phyloP scores from a whole-genome alignment of 2,113 vertebrate species.

The Agapornis roseicollis region DNA sequence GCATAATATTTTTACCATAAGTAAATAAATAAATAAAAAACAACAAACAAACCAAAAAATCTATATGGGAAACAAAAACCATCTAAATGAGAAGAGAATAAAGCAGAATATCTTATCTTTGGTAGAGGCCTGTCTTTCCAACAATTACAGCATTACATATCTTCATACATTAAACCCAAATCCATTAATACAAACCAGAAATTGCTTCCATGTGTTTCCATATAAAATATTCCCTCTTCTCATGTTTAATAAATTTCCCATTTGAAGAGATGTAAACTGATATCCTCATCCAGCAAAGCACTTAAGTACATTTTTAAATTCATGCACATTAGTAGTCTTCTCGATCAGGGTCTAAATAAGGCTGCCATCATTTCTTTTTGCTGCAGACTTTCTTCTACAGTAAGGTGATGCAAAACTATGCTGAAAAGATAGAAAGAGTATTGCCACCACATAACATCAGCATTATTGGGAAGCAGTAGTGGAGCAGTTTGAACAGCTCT shows the following conservation, averaged over 20 bases:
- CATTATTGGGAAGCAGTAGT: not conserved
- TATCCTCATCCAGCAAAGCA: not conserved
- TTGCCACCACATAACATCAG: not conserved
- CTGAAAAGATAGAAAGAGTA: not conserved
- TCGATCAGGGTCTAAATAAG: not conserved
- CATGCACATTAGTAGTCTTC: not conserved
- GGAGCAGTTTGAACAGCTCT: not conserved
- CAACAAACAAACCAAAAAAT: too few relatives aligned
- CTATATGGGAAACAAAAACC: not conserved
- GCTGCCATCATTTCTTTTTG: not conserved
- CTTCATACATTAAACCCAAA: not conserved
- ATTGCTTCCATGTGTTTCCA: slow-evolving; percentile 8
- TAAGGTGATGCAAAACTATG: not conserved
- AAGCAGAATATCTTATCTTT: not conserved
- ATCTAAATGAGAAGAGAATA: not conserved
- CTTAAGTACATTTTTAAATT: not conserved
- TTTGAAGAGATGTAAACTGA: not conserved
- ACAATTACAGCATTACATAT: not conserved
- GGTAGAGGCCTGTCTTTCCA: not conserved
- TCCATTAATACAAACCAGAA: slow-evolving; percentile 15
- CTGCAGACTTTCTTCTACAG: not conserved
- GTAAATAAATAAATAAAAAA: too few relatives aligned
- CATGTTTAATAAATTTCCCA: not conserved
- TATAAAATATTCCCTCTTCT: not conserved
- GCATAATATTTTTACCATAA: not conserved